A percentile compares a stretch with the other conserved stretches of the same genome.
Evolutionary conservation across 2,113 vertebrate genomes (phyloP).

Genomic region (Hyla sarda): DNA sequence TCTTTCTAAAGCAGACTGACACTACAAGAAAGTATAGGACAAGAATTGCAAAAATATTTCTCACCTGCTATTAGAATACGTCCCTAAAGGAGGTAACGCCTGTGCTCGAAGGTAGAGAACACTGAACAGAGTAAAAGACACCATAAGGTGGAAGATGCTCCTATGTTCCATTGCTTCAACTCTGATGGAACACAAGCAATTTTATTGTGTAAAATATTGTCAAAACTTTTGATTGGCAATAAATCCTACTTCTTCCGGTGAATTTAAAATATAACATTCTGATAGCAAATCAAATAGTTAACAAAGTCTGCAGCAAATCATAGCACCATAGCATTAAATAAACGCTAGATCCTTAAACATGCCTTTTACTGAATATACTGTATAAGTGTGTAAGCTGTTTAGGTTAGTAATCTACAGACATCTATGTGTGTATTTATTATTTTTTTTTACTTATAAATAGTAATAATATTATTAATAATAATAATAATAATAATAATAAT

Average conservation of each 20-base stretch:
- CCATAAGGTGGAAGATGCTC: conserved; percentile 81
- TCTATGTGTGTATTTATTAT: not conserved
- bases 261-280: too few species aligned
- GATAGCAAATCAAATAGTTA: not conserved
- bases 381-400: not conserved
- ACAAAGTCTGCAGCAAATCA: not conserved
- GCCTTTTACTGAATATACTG: too few species aligned
- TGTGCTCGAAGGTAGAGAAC: conserved; percentile 79
- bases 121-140: conserved; percentile 81
- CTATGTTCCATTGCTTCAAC: conserved; percentile 83
- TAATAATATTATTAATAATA: too few species aligned
- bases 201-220: not conserved
- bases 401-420: not conserved
- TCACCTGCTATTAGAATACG: conserved; percentile 82
- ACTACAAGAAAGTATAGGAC: not conserved
- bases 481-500: too few species aligned
- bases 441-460: too few species aligned
- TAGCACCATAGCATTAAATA: not conserved
- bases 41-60: conserved; percentile 11
- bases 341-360: too few species aligned
- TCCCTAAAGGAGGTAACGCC: conserved; percentile 74
- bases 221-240: not conserved
- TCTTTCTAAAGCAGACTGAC: not conserved
- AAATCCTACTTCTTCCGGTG: too few species aligned
- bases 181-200: conserved; percentile 62